Base-by-base conservation (phyloP, 2,113 vertebrate genomes). In the Psammodynastes pulverulentus region DNA sequence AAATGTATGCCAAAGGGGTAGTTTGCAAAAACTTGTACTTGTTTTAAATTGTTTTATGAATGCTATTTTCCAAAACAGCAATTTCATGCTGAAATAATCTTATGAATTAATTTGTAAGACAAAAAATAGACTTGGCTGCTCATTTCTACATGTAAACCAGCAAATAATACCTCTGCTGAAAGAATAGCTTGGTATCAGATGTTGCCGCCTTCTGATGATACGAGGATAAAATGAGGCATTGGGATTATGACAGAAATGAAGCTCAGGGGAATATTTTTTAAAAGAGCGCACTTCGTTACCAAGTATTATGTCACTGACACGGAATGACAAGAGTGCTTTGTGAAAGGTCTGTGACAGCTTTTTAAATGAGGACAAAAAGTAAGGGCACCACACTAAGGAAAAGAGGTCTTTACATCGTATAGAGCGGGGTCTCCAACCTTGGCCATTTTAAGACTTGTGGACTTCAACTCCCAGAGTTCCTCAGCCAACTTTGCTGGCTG, bases 141-240 rank as follows among this genome's bases (percentile, higher is more conserved):
- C 8, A 39, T 88, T 21, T 21, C 17, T 24, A 88, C n/a, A 21
- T 21, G 19, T 54, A 23, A 52, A 19, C n/a, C 21, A 53, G 51
- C 51, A 53, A 39, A 5, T 52, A 5, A 39, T 52, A 53, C 8
- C 84, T 52, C 39, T 43, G 4, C 0, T 39, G n/a, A 92, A 29
- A 84, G 24, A 88, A 54, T 52, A 0, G 1, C 2, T 19, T 29
- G 26, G 2, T 13, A 5, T 15, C 79, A 45, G 26, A 0, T 0
- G 72, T 53, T 54, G n/a, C 87, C 21, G 39, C 52, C 51, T 79
- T 79, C 34, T 56, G 52, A 53, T 39, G 54, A 88, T 34, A 88
- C 4, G 39, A 72, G 86, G 79, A 43, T 4, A 49, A 48, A 0
- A 0, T 9, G 67, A 0, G 0, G 58, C 48, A 54, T 87, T 87